A percentile compares a stretch with the other conserved stretches of the same genome.
Conservation (phyloP, 2,888 invertebrate species). For the Drosophila formosana region DNA sequence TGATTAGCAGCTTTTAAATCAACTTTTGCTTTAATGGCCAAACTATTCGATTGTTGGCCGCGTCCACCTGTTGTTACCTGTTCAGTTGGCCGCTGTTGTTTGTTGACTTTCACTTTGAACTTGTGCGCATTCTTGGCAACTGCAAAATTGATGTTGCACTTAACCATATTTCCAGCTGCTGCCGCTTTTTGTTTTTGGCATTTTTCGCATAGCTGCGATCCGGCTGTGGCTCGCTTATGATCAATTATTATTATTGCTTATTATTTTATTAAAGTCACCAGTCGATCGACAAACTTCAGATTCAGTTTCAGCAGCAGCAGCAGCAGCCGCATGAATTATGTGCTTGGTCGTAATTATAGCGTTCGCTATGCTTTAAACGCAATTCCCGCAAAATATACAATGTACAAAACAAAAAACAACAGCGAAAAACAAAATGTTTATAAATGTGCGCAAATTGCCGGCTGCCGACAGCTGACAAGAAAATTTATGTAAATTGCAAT, state of each 20-base stretch:
- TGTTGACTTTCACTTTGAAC: conserved; percentile 65
- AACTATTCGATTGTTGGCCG: neutral
- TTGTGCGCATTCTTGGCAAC: conserved; percentile 58
- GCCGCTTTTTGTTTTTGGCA: conserved; percentile 9
- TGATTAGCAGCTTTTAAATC: neutral
- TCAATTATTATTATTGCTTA: conserved; percentile 63
- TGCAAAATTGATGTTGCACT: conserved; percentile 40
- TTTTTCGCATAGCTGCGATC: conserved; percentile 44
- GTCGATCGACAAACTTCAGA: conserved; percentile 4
- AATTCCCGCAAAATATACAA: conserved; percentile 17
- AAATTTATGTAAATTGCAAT: conserved; percentile 72
- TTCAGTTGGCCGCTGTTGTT: conserved; percentile 8
- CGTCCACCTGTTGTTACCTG: conserved; percentile 22
- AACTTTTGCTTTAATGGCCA: neutral
- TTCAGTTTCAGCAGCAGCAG: conserved; percentile 24
- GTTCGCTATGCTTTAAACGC: conserved; percentile 27
- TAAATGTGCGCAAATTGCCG: conserved; percentile 65
- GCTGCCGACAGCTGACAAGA: conserved; percentile 63
- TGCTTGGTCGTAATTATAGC: conserved; percentile 59
- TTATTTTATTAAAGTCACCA: conserved; percentile 62
- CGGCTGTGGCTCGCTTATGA: conserved; percentile 38
- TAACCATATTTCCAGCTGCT: conserved; percentile 26
- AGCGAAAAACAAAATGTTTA: conserved; percentile 38
- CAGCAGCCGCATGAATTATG: conserved; percentile 59
- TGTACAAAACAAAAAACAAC: conserved; percentile 6